Evolutionary conservation across 2,888 invertebrate species (phyloP), one percentile per base, ranked within the genome.

Genomic region (Zelleria hepariella): DNA sequence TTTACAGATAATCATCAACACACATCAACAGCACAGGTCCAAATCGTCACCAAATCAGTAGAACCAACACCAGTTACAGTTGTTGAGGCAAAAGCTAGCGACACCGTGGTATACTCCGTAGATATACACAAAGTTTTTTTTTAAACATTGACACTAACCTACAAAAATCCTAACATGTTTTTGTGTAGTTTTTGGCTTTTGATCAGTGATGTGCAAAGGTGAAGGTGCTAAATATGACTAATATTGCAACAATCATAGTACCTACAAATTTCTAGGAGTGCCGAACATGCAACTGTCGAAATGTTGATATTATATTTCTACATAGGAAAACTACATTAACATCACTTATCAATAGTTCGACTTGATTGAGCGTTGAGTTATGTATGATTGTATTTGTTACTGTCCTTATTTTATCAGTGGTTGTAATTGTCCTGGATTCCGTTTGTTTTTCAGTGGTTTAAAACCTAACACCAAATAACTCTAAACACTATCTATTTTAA

Each of bases 1-100:
- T 73, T 72, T 86, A 70, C 87, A 87, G 87, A 85, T 72, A 77
- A 82, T 71, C 76, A 77, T 67, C 74, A 75, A 74, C 32, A 42
- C 32, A 42, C 32, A 42, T 75, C 71, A 69, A 67, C 78, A 74
- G 74, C 72, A 65, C 75, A 73, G 70, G 69, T 70, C 71, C 78
- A 74, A 79, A 79, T 76, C 76, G 77, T 76, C 73, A 69, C 71
- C 66, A 72, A 74, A 70, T 15, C 32, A 15, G 32, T 42, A 15
- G 32, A 42, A 15, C 72, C 78, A 72, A 71, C 58, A 49, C 49
- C 60, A 56, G 75, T 73, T 15, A 42, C 32, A 69, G 75, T 76
- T 65, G 65, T 71, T 62, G 74, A 73, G 61, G 70, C 73, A 78
- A 74, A 74, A 72, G 15, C 32, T 42, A 71, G 76, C 67, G 74